These are phyloP conservation scores for Cecropterus lyciades DNA, from an alignment of 1,140 invertebrate species.

Conservation along the genomic window DNA sequence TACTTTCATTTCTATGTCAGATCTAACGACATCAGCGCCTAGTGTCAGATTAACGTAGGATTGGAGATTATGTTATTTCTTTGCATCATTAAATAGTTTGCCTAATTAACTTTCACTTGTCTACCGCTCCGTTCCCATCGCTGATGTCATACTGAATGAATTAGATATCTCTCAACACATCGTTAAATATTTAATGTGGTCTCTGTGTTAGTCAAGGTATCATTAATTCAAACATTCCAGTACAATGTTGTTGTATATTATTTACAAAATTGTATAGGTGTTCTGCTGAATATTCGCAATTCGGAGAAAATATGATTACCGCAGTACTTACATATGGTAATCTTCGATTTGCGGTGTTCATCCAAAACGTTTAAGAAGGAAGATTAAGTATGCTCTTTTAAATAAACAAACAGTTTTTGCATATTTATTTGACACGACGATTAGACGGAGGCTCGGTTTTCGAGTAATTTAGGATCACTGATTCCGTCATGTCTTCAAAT, in stretches of 20 bases:
- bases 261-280: background rate
- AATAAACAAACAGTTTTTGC: constrained; percentile 22
- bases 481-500: constrained; percentile 19
- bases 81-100: constrained; percentile 47
- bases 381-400: constrained; percentile 12
- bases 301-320: constrained; percentile 1
- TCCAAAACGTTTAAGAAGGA: constrained; percentile 1
- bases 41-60: constrained; percentile 40
- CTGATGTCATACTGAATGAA: constrained; percentile 57
- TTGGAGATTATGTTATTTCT: constrained; percentile 32
- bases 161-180: constrained; percentile 42
- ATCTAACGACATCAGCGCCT: constrained; percentile 14
- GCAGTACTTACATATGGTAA: background rate
- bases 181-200: constrained; percentile 45
- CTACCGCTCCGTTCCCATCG: constrained; percentile 33
- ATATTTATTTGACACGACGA: constrained; percentile 29
- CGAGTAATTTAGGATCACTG: constrained; percentile 3
- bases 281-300: background rate
- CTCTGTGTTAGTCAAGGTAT: constrained; percentile 33
- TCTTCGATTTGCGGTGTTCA: constrained; percentile 1
- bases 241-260: background rate
- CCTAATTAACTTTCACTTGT: constrained; percentile 62
- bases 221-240: constrained; percentile 17
- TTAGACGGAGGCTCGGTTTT: constrained; percentile 14
- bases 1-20: constrained; percentile 28